Evolutionary conservation across 1,140 invertebrate species (phyloP).

Genomic region (Zaprionus camerounensis): DNA sequence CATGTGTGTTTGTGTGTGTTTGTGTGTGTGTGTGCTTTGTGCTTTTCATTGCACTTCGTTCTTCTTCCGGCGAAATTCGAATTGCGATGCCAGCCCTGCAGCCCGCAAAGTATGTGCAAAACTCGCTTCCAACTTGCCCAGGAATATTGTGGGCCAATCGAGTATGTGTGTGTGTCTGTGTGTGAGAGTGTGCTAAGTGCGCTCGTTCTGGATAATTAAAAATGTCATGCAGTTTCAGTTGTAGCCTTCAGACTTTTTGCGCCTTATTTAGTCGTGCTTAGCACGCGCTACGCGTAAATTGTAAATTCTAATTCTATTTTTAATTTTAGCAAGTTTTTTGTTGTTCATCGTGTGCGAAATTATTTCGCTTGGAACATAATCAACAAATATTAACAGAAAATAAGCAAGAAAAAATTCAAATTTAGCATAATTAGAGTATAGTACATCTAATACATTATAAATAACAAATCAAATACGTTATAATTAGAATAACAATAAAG

Average conservation of each 20-base stretch:
- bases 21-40: neutral
- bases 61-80: neutral
- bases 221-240: constrained; percentile 57
- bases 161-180: constrained; percentile 7
- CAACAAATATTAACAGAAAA: neutral
- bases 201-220: constrained; percentile 79
- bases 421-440: too few relatives aligned
- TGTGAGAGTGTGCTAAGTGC: constrained; percentile 58
- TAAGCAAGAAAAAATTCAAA: neutral
- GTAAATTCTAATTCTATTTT: constrained; percentile 19
- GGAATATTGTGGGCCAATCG: neutral
- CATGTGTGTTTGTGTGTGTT: neutral
- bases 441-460: too few relatives aligned
- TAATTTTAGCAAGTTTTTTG: constrained; percentile 7
- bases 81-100: neutral
- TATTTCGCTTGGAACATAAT: neutral
- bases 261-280: constrained; percentile 49
- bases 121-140: neutral
- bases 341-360: neutral
- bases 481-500: too few relatives aligned
- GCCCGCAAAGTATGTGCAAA: neutral
- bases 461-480: too few relatives aligned
- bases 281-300: neutral
- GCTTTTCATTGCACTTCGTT: constrained; percentile 1
- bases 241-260: constrained; percentile 31